Base-by-base conservation (phyloP, 2,113 vertebrate genomes). In the Phyllostomus hastatus region DNA sequence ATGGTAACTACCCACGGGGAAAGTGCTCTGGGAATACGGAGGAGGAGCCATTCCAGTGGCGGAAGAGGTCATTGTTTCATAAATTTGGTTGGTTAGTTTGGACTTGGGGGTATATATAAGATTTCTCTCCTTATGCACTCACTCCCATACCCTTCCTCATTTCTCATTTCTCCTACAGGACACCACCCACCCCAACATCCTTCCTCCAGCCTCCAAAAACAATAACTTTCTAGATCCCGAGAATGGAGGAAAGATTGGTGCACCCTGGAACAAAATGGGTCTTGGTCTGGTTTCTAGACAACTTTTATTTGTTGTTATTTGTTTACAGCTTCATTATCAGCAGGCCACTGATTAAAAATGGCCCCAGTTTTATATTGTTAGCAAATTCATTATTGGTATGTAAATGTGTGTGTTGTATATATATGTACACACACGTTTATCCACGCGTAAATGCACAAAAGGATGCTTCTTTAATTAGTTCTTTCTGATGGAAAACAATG, bases 201-300 rank as follows among this genome's bases (percentile, higher is more conserved):
- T 95, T 75, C 70, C 11, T 14, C 38, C 4, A 57, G n/a, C 9
- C 59, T 19, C 22, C 22, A 22, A 81, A 81, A 86, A 50, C 1
- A 70, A 57, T 91, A 66, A 24, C 17, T 70, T 46, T 78, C 48
- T 28, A 80, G 28, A 90, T 43, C 38, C 28, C 22, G 3, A 54
- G 54, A 33, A 79, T n/a, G n/a, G 46, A 88, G 17, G 79, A 94
- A 88, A 82, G 43, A 57, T 66, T 10, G 72, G 22, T 43, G 1
- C 38, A 4, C 20, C 73, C 15, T 28, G 8, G 8, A 80, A 89
- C 35, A 59, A n/a, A 69, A 16, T 52, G 48, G 31, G 7, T 43
- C 70, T 69, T 61, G 11, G 2, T 83, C 92, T 72, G 50, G 46
- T 79, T 91, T 88, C 52, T 84, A 87, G 66, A 75, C 20, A 82